phyloP scores from a whole-genome alignment of 2,888 invertebrate genomes.

The Dasypogon diadema region DNA sequence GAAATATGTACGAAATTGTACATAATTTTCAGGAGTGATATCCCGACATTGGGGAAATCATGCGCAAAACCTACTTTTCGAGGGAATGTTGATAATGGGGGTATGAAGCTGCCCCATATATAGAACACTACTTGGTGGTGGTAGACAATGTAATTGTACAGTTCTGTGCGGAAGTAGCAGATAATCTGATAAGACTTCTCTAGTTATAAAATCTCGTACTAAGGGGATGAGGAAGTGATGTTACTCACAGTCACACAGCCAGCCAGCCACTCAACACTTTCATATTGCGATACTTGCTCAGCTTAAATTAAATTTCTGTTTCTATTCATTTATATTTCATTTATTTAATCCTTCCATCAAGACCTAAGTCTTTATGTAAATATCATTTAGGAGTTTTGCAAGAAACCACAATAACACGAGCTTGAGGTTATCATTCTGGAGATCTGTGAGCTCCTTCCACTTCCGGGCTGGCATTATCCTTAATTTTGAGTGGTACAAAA shows the following conservation, averaged over 20 bases:
- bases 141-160: slow-evolving; percentile 35
- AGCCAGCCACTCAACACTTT: slow-evolving; percentile 18
- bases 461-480: background rate
- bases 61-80: background rate
- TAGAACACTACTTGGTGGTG: slow-evolving; percentile 3
- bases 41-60: background rate
- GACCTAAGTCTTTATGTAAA: slow-evolving; percentile 42
- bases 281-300: slow-evolving; percentile 5
- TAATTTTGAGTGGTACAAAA: background rate
- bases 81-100: background rate
- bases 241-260: slow-evolving; percentile 9
- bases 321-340: slow-evolving; percentile 49
- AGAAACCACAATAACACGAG: slow-evolving; percentile 32
- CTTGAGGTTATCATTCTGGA: slow-evolving; percentile 7
- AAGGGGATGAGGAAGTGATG: background rate
- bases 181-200: slow-evolving; percentile 46
- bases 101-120: background rate
- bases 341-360: slow-evolving; percentile 50
- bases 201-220: slow-evolving; percentile 4
- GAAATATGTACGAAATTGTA: background rate
- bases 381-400: slow-evolving; percentile 35
- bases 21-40: background rate
- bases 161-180: slow-evolving; percentile 37
- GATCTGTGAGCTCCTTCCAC: background rate
- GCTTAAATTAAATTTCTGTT: slow-evolving; percentile 47